A percentile compares a stretch with the other conserved stretches of the same genome.
These are phyloP conservation scores for Tapirus indicus DNA, from an alignment of 2,797 vertebrate species.

Conservation along the genomic window DNA sequence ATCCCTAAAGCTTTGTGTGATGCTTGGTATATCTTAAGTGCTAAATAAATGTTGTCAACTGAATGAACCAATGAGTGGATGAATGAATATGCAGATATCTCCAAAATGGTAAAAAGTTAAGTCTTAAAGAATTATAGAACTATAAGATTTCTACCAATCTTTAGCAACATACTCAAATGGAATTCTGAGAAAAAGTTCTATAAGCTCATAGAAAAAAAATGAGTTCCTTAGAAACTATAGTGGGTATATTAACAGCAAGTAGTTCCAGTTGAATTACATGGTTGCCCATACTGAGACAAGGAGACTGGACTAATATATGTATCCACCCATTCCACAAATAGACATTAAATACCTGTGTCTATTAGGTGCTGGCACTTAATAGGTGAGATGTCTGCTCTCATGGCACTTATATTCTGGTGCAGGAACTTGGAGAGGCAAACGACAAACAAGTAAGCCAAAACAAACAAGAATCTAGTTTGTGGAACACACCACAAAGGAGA, in stretches of 20 bases:
- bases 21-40: neutral
- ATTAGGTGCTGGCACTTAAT: neutral
- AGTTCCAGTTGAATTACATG: neutral
- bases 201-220: neutral
- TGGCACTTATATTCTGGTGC: neutral
- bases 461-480: neutral
- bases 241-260: neutral
- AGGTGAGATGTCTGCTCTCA: neutral
- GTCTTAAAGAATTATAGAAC: neutral
- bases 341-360: neutral
- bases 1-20: neutral
- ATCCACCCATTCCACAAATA: neutral
- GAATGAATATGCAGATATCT: neutral
- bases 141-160: neutral
- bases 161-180: neutral
- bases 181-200: neutral
- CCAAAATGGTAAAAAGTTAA: neutral
- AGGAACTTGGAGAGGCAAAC: neutral
- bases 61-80: neutral
- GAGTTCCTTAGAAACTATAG: neutral
- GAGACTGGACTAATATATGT: neutral
- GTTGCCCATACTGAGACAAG: neutral
- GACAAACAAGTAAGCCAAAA: neutral
- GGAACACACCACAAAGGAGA: neutral
- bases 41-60: neutral